Evolutionary conservation across 2,888 invertebrate genomes (phyloP), one percentile per base, ranked within the genome.

Genomic region (Leptopilina myrica): DNA sequence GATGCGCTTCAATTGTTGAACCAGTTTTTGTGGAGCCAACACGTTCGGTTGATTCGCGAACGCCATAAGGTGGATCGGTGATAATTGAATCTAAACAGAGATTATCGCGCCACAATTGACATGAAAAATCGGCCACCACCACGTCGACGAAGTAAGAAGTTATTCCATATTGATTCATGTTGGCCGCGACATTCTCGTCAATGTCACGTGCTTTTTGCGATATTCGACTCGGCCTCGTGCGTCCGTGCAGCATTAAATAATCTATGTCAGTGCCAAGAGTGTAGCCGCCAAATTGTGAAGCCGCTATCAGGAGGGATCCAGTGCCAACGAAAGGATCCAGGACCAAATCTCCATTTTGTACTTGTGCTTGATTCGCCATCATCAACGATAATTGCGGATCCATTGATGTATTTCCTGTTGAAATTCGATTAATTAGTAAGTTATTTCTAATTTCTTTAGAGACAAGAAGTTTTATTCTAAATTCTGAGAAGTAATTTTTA

Each of bases 1-100:
- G 95, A 82, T 95, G 93, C 43, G 95, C 94, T 7, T 94, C 93
- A 12, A 96, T 93, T 2, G 93, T 93, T 85, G 94, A 95, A 87
- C 94, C 93, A 64, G 93, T 92, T 84, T 93, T 93, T 62, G 86
- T 89, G 7, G 89, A 89, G 46, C 97, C 98, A 66, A 98, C 95
- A 90, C 95, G 96, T 92, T 97, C 97, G 0, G 97, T 97, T 0
- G 98, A 95, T 92, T 99, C 99, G 82, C 99, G 93, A 43, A 99
- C 97, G 49, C 99, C 99, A 92, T 99, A 99, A 0, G 99, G 99
- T 33, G 99, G 99, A 92, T 99, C 99, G 49, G 99, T 98, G 79
- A 99, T 95, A 81, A 99, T 98, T 53, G 97, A 96, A 92, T 99
- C 98, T 88, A 99, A 95, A 87, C 93, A 92, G 49, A 96, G 89